phyloP scores from a whole-genome alignment of 1,140 invertebrate genomes.

The Neuroterus valhalla region DNA sequence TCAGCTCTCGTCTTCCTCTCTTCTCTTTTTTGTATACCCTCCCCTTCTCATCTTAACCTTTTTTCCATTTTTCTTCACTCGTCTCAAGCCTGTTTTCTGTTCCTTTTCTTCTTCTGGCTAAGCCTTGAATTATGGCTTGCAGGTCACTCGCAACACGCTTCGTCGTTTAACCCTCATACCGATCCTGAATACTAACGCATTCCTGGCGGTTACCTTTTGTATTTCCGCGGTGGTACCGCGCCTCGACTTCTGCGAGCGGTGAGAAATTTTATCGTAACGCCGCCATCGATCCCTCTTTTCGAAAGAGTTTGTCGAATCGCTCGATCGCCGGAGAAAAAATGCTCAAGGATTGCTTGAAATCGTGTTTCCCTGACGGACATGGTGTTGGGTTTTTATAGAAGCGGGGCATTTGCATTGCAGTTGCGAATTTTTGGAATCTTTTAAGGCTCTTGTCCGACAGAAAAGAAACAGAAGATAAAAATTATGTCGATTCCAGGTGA shows the following conservation, averaged over 20 bases:
- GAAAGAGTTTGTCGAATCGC: slow-evolving; percentile 49
- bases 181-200: slow-evolving; percentile 62
- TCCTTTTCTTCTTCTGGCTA: slow-evolving; percentile 55
- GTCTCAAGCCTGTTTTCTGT: slow-evolving; percentile 44
- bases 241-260: slow-evolving; percentile 52
- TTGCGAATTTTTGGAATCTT: background rate
- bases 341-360: slow-evolving; percentile 1
- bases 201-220: slow-evolving; percentile 60
- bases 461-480: no score
- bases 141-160: slow-evolving; percentile 73
- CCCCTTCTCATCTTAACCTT: background rate
- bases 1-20: slow-evolving; percentile 45
- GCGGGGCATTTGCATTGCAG: background rate
- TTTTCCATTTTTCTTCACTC: slow-evolving; percentile 42
- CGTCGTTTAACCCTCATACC: slow-evolving; percentile 73
- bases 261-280: slow-evolving; percentile 51
- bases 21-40: slow-evolving; percentile 13
- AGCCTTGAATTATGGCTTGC: slow-evolving; percentile 68
- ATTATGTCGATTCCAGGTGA: no score
- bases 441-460: background rate
- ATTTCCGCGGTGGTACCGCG: slow-evolving; percentile 60
- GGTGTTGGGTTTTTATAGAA: background rate
- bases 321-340: slow-evolving; percentile 45
- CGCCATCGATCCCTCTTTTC: slow-evolving; percentile 57
- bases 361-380: slow-evolving; percentile 19